Conservation (phyloP, 2,888 invertebrate genomes). For the Caenorhabditis drosophilae region DNA sequence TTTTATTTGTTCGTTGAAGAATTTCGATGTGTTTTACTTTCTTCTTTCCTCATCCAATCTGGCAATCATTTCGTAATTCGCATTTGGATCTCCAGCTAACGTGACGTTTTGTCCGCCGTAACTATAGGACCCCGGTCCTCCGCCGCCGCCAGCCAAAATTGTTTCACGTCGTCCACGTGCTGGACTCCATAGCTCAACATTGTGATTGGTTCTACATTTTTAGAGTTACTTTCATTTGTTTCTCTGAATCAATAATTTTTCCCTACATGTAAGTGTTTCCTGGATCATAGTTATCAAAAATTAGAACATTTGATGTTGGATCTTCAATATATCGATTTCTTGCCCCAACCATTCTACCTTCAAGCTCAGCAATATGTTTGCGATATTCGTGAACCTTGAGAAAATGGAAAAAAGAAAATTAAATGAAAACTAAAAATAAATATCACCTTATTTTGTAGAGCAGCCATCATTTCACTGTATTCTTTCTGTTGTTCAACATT, state of each 20-base stretch:
- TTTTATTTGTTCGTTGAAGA: too few species aligned
- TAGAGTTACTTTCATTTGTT: too few species aligned
- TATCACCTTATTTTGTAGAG: slow-evolving; percentile 67
- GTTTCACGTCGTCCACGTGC: slow-evolving; percentile 28
- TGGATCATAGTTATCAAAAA: slow-evolving; percentile 39
- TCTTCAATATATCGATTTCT: slow-evolving; percentile 47
- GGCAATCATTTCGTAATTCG: slow-evolving; percentile 64
- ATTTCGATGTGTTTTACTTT: too few species aligned
- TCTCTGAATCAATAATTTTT: too few species aligned
- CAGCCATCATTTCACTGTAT: slow-evolving; percentile 66
- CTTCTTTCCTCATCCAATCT: slow-evolving; percentile 66
- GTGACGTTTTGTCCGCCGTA: slow-evolving; percentile 17
- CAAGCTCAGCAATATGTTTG: slow-evolving; percentile 65
- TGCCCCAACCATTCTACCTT: slow-evolving; percentile 55
- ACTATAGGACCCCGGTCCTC: slow-evolving; percentile 2
- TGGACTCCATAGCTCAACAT: slow-evolving; percentile 44
- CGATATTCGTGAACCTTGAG: slow-evolving; percentile 67
- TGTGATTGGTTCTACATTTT: slow-evolving; percentile 39
- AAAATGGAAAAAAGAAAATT: too few species aligned
- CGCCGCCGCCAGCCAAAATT: slow-evolving; percentile 23
- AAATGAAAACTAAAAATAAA: too few species aligned
- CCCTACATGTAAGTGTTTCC: slow-evolving; percentile 38
- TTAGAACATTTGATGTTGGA: slow-evolving; percentile 30
- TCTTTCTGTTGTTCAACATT: slow-evolving; percentile 67
- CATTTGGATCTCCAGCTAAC: slow-evolving; percentile 59